Base-by-base conservation (phyloP, 1,140 invertebrate species). In the Trigoniulus corallinus region DNA sequence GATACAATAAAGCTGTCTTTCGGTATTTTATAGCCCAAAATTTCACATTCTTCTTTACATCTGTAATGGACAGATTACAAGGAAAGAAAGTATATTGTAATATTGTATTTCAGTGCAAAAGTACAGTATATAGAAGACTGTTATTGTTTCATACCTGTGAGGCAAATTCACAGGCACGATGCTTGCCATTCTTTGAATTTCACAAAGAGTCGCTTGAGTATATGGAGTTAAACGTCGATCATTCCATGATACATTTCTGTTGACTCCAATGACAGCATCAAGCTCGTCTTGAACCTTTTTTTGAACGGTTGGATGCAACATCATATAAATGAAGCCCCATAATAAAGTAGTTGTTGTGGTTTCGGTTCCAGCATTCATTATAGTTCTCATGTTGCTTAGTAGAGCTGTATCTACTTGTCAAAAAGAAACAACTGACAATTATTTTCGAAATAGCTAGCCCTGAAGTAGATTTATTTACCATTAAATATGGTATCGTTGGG, bases 291-390 rank as follows among this genome's bases (percentile, higher is more conserved):
- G 60, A 7, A 72, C 48, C 25, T 61, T 58, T 12, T 59, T 48
- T 54, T 72, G 69, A 10, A 68, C 54, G 10, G 69, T 57, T 0
- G 63, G 64, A 54, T 72, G 48, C 34, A 62, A 56, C 0, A 65
- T 40, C 15, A 71, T 49, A 18, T 67, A 58, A 3, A 72, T 48
- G 10, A 70, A 44, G 3, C 65, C 53, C 62, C 70, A 71, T 12
- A 60, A 56, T 0, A 72, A 47, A 3, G 69, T 60, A 10, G 60
- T 63, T 0, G 67, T 57, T 2, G 70, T 69, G 7, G 71, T 72
- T 56, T 72, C 71, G n/a, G 65, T 62, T 21, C 71, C 71, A 57
- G 60, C 69, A 64, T 55, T 26, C 22, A 45, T 51, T 15, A 27
- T 52, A 22, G 1, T 12, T 24, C 42, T 4, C 7, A 12, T 24